Evolutionary conservation across 2,888 invertebrate genomes (phyloP).

Genomic region (Melanotus villosus): DNA sequence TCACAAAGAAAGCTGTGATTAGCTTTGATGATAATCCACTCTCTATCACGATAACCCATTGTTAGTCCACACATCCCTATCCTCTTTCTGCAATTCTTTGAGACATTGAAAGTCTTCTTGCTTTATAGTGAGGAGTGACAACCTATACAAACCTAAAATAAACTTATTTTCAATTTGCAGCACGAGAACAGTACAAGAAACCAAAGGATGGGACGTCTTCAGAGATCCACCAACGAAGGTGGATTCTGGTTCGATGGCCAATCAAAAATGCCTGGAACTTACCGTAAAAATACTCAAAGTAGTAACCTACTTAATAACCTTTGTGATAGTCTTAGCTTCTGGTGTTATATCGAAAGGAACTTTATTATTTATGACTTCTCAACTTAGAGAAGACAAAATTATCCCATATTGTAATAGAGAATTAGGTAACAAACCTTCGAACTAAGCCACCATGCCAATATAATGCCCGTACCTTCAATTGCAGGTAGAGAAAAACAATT

Average conservation of each 20-base stretch:
- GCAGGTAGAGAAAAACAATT: slow-evolving; percentile 90
- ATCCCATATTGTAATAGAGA: slow-evolving; percentile 88
- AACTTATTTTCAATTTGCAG: no score
- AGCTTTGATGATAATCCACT: no score
- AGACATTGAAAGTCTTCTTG: no score
- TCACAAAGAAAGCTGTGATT: no score
- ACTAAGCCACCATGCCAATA: background rate
- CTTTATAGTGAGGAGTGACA: no score
- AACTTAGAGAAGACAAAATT: slow-evolving; percentile 82
- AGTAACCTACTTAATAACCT: slow-evolving; percentile 87
- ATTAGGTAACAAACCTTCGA: slow-evolving; percentile 75
- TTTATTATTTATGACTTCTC: slow-evolving; percentile 93
- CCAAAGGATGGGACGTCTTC: slow-evolving; percentile 98
- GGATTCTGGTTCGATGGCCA: slow-evolving; percentile 91
- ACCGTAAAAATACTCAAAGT: slow-evolving; percentile 89
- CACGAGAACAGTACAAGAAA: slow-evolving; percentile 87
- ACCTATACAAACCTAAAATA: no score
- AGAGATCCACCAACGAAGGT: slow-evolving; percentile 91
- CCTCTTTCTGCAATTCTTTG: no score
- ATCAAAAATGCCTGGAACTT: slow-evolving; percentile 88
- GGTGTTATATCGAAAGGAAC: slow-evolving; percentile 92
- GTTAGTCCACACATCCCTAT: no score
- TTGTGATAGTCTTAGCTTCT: slow-evolving; percentile 85
- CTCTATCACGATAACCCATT: no score
- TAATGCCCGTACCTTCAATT: no score